These are phyloP conservation scores for Ellobius talpinus DNA, from an alignment of 2,113 vertebrate genomes.

Conservation along the genomic window DNA sequence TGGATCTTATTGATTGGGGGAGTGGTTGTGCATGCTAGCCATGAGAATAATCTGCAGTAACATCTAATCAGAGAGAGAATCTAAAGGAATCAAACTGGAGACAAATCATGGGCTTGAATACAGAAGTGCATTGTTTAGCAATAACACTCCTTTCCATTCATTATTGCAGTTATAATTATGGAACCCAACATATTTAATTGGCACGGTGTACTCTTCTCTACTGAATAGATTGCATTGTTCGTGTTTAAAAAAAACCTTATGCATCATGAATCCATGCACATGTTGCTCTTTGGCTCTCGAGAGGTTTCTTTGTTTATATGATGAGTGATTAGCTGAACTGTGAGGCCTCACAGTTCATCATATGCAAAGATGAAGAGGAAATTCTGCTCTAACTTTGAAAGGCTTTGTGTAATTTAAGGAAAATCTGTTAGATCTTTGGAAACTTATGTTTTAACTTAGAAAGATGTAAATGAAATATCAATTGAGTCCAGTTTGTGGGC, in stretches of 20 bases:
- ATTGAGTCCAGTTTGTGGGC: slow-evolving; percentile 9
- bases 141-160: slow-evolving; percentile 85
- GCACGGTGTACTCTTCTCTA: slow-evolving; percentile 83
- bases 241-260: slow-evolving; percentile 77
- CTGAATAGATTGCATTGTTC: slow-evolving; percentile 89
- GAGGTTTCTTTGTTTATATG: slow-evolving; percentile 89
- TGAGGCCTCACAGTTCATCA: slow-evolving; percentile 77
- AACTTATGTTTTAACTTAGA: slow-evolving; percentile 51
- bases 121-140: slow-evolving; percentile 83
- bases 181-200: slow-evolving; percentile 88
- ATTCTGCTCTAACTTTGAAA: slow-evolving; percentile 35
- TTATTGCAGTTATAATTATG: slow-evolving; percentile 89
- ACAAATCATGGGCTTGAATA: slow-evolving; percentile 75
- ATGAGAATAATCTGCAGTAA: slow-evolving; percentile 64
- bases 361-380: slow-evolving; percentile 67
- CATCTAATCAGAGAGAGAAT: slow-evolving; percentile 79
- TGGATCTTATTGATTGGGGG: neutral
- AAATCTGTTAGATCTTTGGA: slow-evolving; percentile 54
- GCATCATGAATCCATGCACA: slow-evolving; percentile 82
- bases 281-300: slow-evolving; percentile 84
- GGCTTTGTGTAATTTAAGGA: slow-evolving; percentile 57
- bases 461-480: slow-evolving; percentile 38
- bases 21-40: neutral
- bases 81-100: slow-evolving; percentile 83
- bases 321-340: slow-evolving; percentile 87